phyloP scores from a whole-genome alignment of 2,888 invertebrate species.

The Ichneumon xanthorius region DNA sequence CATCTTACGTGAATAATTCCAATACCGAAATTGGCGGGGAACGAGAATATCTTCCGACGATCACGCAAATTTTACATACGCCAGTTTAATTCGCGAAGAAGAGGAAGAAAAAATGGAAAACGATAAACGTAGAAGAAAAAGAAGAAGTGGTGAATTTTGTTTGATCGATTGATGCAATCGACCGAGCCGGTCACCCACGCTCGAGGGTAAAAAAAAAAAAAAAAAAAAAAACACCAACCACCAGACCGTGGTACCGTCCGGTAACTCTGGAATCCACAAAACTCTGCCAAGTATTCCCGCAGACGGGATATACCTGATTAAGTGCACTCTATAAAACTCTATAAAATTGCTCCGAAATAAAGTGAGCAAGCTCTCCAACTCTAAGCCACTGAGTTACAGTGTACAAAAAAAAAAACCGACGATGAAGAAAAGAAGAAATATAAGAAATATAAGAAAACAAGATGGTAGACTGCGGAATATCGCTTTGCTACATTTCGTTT shows the following conservation, averaged over 20 bases:
- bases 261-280: slow-evolving; percentile 32
- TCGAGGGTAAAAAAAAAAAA: background rate
- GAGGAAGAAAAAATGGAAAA: slow-evolving; percentile 3
- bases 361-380: background rate
- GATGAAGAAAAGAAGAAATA: slow-evolving; percentile 21
- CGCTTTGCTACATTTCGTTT: slow-evolving; percentile 19
- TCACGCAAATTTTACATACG: slow-evolving; percentile 18
- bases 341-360: background rate
- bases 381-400: background rate
- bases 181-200: slow-evolving; percentile 36
- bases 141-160: slow-evolving; percentile 5
- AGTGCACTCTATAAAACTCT: background rate
- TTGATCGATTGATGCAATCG: slow-evolving; percentile 13
- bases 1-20: slow-evolving; percentile 61
- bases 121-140: background rate
- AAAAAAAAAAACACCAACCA: slow-evolving; percentile 30
- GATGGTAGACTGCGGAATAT: slow-evolving; percentile 46
- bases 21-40: slow-evolving; percentile 68
- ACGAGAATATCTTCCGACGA: slow-evolving; percentile 46
- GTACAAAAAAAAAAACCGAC: background rate
- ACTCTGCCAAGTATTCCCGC: slow-evolving; percentile 47
- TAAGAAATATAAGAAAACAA: slow-evolving; percentile 18
- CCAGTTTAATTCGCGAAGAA: background rate
- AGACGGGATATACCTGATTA: slow-evolving; percentile 24
- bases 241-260: slow-evolving; percentile 23